Evolutionary conservation across 1,140 invertebrate species (phyloP), one percentile per base, ranked within the genome.

Genomic region (Magallana angulata): DNA sequence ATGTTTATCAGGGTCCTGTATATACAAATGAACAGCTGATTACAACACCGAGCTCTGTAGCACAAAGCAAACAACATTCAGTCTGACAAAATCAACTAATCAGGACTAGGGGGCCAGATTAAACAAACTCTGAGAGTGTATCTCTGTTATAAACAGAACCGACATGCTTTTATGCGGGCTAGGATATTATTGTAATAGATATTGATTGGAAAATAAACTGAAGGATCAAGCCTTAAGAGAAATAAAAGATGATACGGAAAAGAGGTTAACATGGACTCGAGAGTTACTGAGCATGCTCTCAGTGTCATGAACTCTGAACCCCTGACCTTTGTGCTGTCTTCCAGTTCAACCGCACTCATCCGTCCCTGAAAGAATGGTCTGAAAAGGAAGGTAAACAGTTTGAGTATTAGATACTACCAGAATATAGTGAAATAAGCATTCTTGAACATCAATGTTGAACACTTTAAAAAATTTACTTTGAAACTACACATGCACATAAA

Each of bases 1-100:
- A 56, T 85, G 57, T 85, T 82, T 86, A 62, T 84, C 85, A 64
- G 48, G 62, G 58, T 89, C 85, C 88, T 89, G 82, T 76, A 76
- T 59, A 86, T 12, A 71, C 14, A 86, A 30, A 48, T n/a, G 18
- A 82, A 57, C 81, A 82, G 48, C 57, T 57, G 57, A 57, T 58
- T 82, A 82, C 81, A 82, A 57, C 48, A 82, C 9, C 48, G 18
- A 76, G 68, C 68, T 76, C 68, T 76, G 68, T 36, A 9, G 68
- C 68, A 76, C 68, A 6, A 24, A 48, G 24, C 24, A 11, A 24
- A 76, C 68, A 76, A 76, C 68, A 76, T 36, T 12, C 68, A 76
- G 68, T 76, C 68, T 14, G 5, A 76, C 68, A 76, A 62, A 62
- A 62, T n/a, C 60, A n/a, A 76, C 68, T 36, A 76, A 30, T 48